Percentiles rank a stretch among this genome's conserved stretches.
Evolutionary conservation across 2,797 vertebrate genomes (phyloP).

Genomic region (Sitta carolinensis): DNA sequence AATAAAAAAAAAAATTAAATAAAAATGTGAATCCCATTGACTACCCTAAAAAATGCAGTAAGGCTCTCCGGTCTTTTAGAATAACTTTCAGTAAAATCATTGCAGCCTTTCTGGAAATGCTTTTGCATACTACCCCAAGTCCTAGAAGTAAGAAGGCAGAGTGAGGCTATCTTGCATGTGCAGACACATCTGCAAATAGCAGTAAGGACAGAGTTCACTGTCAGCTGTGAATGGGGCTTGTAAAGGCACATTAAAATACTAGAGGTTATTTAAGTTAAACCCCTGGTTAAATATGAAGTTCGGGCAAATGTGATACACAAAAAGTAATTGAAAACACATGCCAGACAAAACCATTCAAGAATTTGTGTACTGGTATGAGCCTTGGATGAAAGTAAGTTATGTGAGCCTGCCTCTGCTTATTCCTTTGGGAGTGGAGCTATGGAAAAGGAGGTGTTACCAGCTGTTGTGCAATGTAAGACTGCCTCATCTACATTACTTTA

Average conservation of each 20-base stretch:
- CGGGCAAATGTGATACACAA: background rate
- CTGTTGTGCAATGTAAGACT: background rate
- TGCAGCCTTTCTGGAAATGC: background rate
- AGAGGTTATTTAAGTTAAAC: constrained; percentile 35
- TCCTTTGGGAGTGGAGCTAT: background rate
- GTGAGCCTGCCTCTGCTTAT: background rate
- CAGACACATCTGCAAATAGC: constrained; percentile 11
- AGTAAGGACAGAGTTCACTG: constrained; percentile 2
- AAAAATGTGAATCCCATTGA: accelerated
- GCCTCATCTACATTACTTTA: background rate
- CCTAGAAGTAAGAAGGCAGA: background rate
- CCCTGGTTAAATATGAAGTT: background rate
- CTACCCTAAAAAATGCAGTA: background rate
- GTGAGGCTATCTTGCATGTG: background rate
- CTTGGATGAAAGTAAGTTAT: background rate
- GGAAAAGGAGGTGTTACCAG: background rate
- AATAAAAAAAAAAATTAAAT: background rate
- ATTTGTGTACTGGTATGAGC: background rate
- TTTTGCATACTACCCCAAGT: background rate
- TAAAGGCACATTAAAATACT: background rate
- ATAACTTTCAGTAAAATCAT: background rate
- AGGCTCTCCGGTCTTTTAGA: background rate
- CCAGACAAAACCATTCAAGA: background rate
- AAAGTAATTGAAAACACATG: constrained; percentile 4
- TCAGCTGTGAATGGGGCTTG: background rate